These are phyloP conservation scores for Branchinecta lynchi DNA, from an alignment of 1,140 invertebrate genomes.

Conservation along the genomic window DNA sequence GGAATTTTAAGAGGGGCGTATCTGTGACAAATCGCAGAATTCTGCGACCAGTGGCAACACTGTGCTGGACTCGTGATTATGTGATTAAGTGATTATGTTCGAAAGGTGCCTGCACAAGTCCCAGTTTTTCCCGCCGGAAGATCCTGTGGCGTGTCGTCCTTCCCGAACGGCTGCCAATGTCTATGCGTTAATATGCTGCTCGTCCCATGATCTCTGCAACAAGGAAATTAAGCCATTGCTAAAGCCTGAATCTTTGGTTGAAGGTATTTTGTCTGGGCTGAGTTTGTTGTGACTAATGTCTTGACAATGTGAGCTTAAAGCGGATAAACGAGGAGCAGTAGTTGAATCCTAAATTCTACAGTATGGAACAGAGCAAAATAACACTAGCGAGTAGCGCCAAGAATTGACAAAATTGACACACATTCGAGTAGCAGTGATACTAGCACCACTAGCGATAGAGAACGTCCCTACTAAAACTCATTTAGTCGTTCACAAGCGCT, in stretches of 20 bases:
- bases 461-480: too few species aligned
- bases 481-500: too few species aligned
- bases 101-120: slow-evolving; percentile 49
- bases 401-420: too few species aligned
- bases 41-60: too few species aligned
- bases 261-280: background rate
- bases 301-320: background rate
- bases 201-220: slow-evolving; percentile 45
- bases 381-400: too few species aligned
- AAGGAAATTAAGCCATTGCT: slow-evolving; percentile 35
- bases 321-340: background rate
- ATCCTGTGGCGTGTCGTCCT: slow-evolving; percentile 41
- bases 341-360: too few species aligned
- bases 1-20: too few species aligned
- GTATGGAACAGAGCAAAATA: too few species aligned
- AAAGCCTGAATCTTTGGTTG: slow-evolving; percentile 17
- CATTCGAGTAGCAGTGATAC: too few species aligned
- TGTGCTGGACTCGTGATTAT: background rate
- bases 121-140: slow-evolving; percentile 53
- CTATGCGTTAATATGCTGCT: slow-evolving; percentile 46
- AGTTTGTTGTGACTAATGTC: background rate
- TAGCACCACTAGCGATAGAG: too few species aligned
- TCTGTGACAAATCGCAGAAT: too few species aligned
- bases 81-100: slow-evolving; percentile 13
- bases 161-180: slow-evolving; percentile 29